Evolutionary conservation across 2,797 vertebrate genomes (phyloP).

Genomic region (Bovichtus diacanthus): DNA sequence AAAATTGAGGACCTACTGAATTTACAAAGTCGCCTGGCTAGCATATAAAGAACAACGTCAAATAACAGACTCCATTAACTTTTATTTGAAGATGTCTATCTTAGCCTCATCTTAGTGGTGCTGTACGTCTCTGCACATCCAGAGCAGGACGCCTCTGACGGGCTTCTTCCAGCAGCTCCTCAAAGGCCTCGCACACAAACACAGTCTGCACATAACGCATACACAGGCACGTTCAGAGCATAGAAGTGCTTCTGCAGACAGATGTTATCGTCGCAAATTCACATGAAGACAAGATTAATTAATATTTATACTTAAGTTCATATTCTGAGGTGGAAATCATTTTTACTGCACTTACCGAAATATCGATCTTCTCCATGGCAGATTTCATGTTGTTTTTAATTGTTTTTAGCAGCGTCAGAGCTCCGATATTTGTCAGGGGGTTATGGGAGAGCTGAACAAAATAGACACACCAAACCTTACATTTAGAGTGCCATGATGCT

Average conservation of each 20-base stretch:
- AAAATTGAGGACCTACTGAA: background rate
- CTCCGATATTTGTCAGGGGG: constrained; percentile 77
- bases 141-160: constrained; percentile 64
- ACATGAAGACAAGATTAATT: background rate
- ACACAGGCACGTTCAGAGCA: background rate
- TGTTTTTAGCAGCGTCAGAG: constrained; percentile 68
- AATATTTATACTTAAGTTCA: background rate
- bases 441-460: constrained; percentile 80
- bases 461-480: background rate
- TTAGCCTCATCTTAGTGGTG: background rate
- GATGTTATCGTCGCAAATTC: background rate
- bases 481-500: background rate
- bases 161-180: constrained; percentile 67
- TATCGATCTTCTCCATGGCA: constrained; percentile 82
- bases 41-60: background rate
- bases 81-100: constrained; percentile 11
- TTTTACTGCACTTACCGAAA: constrained; percentile 80
- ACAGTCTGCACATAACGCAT: constrained; percentile 40
- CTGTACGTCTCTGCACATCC: constrained; percentile 44
- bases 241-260: background rate
- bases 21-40: background rate
- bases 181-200: constrained; percentile 73
- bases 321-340: background rate
- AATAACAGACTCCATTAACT: background rate
- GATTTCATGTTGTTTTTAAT: constrained; percentile 80